Evolutionary conservation across 2,888 invertebrate species (phyloP), one percentile per base, ranked within the genome.

Genomic region (Biston betularia): DNA sequence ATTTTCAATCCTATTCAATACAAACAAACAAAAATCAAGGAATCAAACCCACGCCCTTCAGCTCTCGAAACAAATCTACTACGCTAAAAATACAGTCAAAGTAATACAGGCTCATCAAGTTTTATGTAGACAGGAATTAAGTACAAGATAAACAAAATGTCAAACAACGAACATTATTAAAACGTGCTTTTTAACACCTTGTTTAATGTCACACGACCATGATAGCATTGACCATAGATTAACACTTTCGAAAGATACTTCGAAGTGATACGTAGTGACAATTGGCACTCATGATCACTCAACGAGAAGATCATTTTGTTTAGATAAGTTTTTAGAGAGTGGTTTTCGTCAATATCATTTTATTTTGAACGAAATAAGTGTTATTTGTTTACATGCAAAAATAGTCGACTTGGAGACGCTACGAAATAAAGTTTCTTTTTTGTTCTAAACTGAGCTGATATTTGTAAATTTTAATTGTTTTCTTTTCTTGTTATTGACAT

Each of bases 261-360:
- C 34, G 24, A 61, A 65, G 49, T 53, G 50, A 15, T 63, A 58
- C 45, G 40, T 34, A 38, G 73, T 75, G 78, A 66, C 72, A 79
- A 79, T 77, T 79, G 78, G 70, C 73, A 73, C 69, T 77, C 77
- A 78, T 79, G 76, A 77, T 77, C 67, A 72, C 44, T 52, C 59
- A 65, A 63, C 10, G n/a, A 55, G n/a, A 54, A 72, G 56, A 69
- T 72, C 33, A 71, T 68, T 60, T 72, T 71, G 71, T 75, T 72
- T 71, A 54, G 15, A 54, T 49, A 53, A 44, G 10, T 59, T 50
- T 34, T 73, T 65, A 63, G 67, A 45, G 24, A 53, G 60, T 55
- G 35, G 15, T 48, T 66, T 56, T 14, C 24, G 24, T 24, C 40
- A 48, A 12, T 35, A 7, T 54, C 34, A 9, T 45, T 35, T 12